Conservation (phyloP, 2,113 vertebrate species). For the Eublepharis macularius region DNA sequence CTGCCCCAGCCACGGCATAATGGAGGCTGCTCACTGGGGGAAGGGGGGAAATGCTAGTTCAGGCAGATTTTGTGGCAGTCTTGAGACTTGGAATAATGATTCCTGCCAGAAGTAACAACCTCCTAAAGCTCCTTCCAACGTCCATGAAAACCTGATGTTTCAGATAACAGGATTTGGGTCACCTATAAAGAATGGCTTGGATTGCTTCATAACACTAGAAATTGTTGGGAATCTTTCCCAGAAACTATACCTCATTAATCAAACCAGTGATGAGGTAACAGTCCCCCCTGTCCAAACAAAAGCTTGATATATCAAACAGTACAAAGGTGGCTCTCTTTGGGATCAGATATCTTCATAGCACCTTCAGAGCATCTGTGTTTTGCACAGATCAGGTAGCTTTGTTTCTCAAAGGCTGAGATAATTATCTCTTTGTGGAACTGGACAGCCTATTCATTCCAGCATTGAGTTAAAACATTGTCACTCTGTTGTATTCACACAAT, state of each 20-base stretch:
- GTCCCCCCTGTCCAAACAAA: background rate
- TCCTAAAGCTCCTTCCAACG: background rate
- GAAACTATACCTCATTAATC: conserved; percentile 20
- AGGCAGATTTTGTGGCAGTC: background rate
- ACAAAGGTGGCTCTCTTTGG: conserved; percentile 7
- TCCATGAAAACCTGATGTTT: background rate
- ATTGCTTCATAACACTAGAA: conserved; percentile 3
- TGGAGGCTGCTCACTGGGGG: background rate
- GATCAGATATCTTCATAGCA: conserved; percentile 10
- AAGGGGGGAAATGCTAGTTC: background rate
- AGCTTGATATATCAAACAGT: background rate
- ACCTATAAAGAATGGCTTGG: background rate
- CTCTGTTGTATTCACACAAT: conserved; percentile 12
- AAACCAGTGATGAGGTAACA: background rate
- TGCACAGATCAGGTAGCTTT: conserved; percentile 26
- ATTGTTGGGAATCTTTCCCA: conserved; percentile 4
- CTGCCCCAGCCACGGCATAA: background rate
- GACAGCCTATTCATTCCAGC: background rate
- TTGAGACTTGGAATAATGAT: background rate
- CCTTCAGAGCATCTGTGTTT: conserved; percentile 7
- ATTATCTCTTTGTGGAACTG: conserved; percentile 26
- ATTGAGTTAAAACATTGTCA: conserved; percentile 7
- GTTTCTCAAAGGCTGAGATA: background rate
- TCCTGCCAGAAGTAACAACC: background rate
- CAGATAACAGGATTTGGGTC: background rate